phyloP scores from a whole-genome alignment of 2,888 invertebrate species.

The Hyppa rectilinea region DNA sequence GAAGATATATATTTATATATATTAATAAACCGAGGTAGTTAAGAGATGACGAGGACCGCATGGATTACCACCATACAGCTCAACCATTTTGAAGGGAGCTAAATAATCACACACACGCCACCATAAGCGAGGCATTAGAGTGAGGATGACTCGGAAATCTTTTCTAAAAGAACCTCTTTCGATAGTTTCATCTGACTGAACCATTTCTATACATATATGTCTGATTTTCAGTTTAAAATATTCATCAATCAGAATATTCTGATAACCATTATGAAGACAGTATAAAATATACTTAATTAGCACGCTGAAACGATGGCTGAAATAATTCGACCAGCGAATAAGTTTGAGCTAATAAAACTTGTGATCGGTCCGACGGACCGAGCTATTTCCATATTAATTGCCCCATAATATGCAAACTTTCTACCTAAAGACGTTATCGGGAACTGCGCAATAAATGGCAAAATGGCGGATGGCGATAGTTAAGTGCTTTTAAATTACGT shows the following conservation, averaged over 20 bases:
- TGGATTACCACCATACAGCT: no score
- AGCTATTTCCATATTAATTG: conserved; percentile 67
- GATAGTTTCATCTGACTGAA: not conserved
- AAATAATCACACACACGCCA: no score
- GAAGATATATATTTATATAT: no score
- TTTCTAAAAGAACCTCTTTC: not conserved
- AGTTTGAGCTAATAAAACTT: conserved; percentile 60
- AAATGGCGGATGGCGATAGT: conserved; percentile 46
- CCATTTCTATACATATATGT: not conserved
- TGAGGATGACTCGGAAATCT: not conserved
- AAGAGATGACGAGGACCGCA: no score
- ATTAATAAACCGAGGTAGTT: no score
- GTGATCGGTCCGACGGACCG: conserved; percentile 45
- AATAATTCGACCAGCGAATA: conserved; percentile 45
- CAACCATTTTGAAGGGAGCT: no score
- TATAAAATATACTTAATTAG: conserved; percentile 27
- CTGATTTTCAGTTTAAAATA: not conserved
- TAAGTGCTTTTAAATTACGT: conserved; percentile 51
- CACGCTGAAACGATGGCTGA: conserved; percentile 19
- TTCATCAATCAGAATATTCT: conserved; percentile 2
- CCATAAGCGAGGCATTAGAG: no score
- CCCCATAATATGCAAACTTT: conserved; percentile 62
- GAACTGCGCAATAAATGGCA: conserved; percentile 42
- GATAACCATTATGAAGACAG: not conserved
- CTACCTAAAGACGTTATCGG: conserved; percentile 49